These are phyloP conservation scores for Malurus alboscapulatus DNA, from an alignment of 2,113 vertebrate species.

Conservation along the genomic window DNA sequence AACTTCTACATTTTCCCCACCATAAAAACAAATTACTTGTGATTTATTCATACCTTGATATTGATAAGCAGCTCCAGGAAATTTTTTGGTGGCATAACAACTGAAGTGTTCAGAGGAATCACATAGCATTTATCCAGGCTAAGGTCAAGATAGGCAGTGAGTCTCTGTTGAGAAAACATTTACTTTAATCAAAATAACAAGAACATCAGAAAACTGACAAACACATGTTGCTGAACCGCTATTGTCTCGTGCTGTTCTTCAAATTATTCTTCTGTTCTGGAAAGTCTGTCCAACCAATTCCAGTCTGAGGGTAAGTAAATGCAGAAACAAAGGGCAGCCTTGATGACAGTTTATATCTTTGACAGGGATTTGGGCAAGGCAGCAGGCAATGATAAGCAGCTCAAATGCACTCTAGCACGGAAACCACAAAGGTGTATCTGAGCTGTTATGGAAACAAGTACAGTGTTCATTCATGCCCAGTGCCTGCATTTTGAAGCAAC, in stretches of 20 bases:
- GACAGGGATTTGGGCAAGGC: background rate
- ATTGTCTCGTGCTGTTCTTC: background rate
- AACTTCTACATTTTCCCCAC: background rate
- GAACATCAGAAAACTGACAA: background rate
- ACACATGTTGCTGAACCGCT: background rate
- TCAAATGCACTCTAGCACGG: background rate
- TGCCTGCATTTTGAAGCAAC: background rate
- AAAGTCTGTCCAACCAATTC: background rate
- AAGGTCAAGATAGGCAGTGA: conserved; percentile 96
- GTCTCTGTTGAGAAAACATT: conserved; percentile 73
- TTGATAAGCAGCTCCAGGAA: conserved; percentile 91
- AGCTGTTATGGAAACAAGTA: background rate
- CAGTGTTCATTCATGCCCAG: background rate
- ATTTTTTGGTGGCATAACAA: conserved; percentile 94
- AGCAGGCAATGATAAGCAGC: rapidly evolving
- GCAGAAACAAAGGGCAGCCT: background rate
- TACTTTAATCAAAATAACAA: background rate
- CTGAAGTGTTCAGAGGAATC: conserved; percentile 92
- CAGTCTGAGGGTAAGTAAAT: background rate
- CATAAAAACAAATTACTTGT: background rate
- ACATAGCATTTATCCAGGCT: conserved; percentile 95
- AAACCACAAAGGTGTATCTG: background rate
- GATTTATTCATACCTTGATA: conserved; percentile 82
- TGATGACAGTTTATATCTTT: background rate
- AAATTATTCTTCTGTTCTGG: background rate